Conservation (phyloP, 1,140 invertebrate genomes). For the Chrysomallon squamiferum region DNA sequence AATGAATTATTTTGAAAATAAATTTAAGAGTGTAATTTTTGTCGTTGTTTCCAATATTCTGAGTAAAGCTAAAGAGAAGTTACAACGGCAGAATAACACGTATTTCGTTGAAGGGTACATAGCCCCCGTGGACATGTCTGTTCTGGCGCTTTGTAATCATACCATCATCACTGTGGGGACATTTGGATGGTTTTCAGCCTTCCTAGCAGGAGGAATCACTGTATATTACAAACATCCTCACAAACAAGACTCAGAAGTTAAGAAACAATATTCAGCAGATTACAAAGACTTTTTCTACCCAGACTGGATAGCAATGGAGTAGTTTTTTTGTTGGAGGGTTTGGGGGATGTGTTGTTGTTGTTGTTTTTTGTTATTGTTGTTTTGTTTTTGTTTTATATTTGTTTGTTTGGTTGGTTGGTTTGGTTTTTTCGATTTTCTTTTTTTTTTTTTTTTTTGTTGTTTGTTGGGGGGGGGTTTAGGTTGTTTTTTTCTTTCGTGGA, state of each 20-base stretch:
- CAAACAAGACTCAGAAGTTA: background rate
- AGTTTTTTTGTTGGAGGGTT: background rate
- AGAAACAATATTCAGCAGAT: background rate
- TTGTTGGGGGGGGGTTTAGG: no score
- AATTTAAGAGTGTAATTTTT: constrained; percentile 6
- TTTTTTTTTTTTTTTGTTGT: no score
- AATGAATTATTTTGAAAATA: constrained; percentile 17
- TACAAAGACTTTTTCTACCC: constrained; percentile 13
- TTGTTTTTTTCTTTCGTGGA: no score
- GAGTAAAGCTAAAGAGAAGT: background rate
- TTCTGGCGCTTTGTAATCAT: constrained; percentile 42
- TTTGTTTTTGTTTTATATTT: no score
- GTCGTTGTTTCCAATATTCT: constrained; percentile 6
- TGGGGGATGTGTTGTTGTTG: background rate
- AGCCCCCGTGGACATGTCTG: constrained; percentile 42
- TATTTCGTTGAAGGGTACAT: background rate
- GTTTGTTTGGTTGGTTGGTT: no score
- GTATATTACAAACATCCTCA: constrained; percentile 36
- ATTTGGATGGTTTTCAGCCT: constrained; percentile 53
- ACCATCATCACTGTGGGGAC: constrained; percentile 47
- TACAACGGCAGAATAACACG: background rate
- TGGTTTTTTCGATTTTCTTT: no score
- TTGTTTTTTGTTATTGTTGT: no score
- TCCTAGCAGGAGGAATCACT: constrained; percentile 40
- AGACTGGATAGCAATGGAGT: constrained; percentile 13